phyloP scores from a whole-genome alignment of 2,797 vertebrate species.

The Darevskia mixta region DNA sequence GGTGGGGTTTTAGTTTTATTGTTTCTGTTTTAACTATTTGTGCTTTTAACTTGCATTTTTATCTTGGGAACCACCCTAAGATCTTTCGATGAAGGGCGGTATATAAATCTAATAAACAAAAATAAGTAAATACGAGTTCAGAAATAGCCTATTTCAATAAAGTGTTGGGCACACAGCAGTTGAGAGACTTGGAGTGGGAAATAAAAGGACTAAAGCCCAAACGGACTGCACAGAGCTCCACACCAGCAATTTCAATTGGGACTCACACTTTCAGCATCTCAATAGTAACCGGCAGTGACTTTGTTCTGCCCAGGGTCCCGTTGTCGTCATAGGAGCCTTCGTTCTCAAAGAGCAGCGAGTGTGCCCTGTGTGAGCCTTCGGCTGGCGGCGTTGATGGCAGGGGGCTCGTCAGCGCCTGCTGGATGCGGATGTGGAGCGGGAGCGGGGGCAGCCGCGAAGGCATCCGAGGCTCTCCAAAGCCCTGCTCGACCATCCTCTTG shows the following conservation, averaged over 20 bases:
- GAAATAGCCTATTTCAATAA: not conserved
- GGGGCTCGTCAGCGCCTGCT: conserved; percentile 92
- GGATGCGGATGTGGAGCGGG: conserved; percentile 96
- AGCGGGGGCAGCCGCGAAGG: conserved; percentile 85
- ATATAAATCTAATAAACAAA: too few species aligned
- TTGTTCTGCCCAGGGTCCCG: conserved; percentile 77
- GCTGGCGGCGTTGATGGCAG: conserved; percentile 86
- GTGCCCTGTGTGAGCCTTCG: conserved; percentile 90
- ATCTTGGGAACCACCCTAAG: too few species aligned
- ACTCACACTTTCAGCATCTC: conserved; percentile 98
- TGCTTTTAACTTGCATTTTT: too few species aligned
- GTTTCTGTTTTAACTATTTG: too few species aligned
- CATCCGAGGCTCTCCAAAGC: conserved; percentile 66
- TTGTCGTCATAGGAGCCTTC: conserved; percentile 84
- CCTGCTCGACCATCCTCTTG: conserved; percentile 66
- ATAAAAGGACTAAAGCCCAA: not conserved
- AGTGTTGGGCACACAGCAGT: not conserved
- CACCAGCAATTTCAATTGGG: not conserved
- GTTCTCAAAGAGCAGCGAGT: conserved; percentile 91
- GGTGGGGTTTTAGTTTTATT: too few species aligned
- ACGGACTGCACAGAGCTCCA: not conserved
- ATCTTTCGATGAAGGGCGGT: too few species aligned
- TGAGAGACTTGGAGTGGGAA: too few species aligned
- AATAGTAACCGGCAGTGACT: conserved; percentile 94
- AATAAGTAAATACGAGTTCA: too few species aligned